A percentile compares a stretch with the other conserved stretches of the same genome.
These are phyloP conservation scores for Cephalophus harveyi DNA, from an alignment of 2,113 vertebrate species.

Conservation along the genomic window DNA sequence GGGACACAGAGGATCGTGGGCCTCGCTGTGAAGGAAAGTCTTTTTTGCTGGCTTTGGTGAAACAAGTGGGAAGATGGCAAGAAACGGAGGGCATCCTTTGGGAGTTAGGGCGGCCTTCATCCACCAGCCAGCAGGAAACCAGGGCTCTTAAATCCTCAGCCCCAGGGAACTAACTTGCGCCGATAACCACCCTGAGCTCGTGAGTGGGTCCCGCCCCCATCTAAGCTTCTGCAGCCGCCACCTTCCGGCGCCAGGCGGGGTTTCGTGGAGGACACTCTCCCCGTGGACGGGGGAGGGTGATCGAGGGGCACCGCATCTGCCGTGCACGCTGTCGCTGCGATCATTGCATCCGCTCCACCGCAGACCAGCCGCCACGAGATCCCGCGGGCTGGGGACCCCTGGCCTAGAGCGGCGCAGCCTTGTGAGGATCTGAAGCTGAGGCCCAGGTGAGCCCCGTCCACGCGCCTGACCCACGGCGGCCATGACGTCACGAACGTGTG, in stretches of 20 bases:
- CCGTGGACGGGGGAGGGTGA: rapidly evolving
- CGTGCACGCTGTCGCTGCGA: rapidly evolving
- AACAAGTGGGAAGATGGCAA: background rate
- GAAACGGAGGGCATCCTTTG: background rate
- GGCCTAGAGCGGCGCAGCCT: background rate
- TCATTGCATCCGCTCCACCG: rapidly evolving
- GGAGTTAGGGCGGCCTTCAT: background rate
- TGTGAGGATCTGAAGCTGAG: background rate
- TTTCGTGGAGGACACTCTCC: background rate
- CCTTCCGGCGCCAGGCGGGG: background rate
- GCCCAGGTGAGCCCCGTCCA: rapidly evolving
- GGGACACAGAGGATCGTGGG: background rate
- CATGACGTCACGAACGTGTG: rapidly evolving
- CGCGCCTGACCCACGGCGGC: background rate
- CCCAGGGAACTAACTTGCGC: too few species aligned
- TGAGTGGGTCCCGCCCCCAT: background rate
- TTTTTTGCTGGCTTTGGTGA: background rate
- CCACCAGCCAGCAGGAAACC: background rate
- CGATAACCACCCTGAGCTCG: rapidly evolving
- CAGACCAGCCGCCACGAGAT: background rate
- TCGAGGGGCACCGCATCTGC: too few species aligned
- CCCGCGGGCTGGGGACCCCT: background rate
- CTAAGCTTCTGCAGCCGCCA: background rate
- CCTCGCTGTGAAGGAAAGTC: background rate
- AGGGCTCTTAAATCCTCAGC: too few species aligned